These are phyloP conservation scores for Chrysolina haemoptera DNA, from an alignment of 2,888 invertebrate species.

Conservation along the genomic window DNA sequence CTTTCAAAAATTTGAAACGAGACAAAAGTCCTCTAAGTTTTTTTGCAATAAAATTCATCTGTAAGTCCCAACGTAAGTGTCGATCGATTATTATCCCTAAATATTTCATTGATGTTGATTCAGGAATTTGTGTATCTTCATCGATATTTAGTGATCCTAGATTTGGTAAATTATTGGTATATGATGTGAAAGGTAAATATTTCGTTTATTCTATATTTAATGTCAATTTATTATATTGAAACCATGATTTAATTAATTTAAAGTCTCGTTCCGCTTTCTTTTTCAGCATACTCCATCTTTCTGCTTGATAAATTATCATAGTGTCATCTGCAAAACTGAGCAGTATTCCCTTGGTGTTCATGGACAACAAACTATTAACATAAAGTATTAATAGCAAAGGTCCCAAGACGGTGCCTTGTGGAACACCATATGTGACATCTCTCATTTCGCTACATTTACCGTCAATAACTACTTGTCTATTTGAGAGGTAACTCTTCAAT, in stretches of 20 bases:
- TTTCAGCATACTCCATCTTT: background rate
- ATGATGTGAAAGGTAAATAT: background rate
- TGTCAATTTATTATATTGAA: background rate
- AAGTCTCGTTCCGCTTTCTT: background rate
- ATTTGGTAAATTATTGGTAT: too few relatives aligned
- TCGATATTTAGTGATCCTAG: background rate
- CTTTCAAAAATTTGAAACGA: background rate
- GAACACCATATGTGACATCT: background rate
- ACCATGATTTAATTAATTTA: background rate
- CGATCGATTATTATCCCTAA: background rate
- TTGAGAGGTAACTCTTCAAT: background rate
- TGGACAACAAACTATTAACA: too few relatives aligned
- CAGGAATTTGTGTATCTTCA: background rate
- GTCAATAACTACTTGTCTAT: background rate
- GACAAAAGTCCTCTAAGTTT: background rate
- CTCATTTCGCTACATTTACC: background rate
- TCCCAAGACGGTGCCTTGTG: too few relatives aligned
- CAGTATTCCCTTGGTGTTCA: background rate
- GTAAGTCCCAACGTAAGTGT: background rate
- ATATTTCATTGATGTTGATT: background rate
- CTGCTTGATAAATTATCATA: background rate
- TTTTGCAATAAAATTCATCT: background rate
- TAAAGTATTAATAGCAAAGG: too few relatives aligned
- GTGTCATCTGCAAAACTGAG: background rate
- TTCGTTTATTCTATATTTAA: background rate